These are phyloP conservation scores for Brachynemurus nebulosus DNA, from an alignment of 2,888 invertebrate species.

Conservation along the genomic window DNA sequence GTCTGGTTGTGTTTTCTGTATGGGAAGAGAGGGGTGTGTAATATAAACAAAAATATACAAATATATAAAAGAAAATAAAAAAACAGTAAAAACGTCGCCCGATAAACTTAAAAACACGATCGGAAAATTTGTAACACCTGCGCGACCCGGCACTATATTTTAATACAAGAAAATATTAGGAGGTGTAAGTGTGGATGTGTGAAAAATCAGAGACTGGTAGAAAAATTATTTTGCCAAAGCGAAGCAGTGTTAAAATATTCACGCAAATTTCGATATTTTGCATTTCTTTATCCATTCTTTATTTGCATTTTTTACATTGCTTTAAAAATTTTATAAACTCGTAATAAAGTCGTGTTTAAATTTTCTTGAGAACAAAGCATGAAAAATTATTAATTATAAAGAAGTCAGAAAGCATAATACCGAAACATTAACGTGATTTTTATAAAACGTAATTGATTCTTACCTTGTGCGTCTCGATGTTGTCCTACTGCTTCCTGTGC, in stretches of 20 bases:
- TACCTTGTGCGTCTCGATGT: constrained; percentile 87
- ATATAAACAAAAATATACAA: constrained; percentile 1
- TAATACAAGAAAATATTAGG: constrained; percentile 1
- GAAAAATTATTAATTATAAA: background rate
- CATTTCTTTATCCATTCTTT: background rate
- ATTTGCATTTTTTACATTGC: no score
- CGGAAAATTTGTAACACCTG: background rate
- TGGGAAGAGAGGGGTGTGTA: constrained; percentile 2
- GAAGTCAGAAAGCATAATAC: background rate
- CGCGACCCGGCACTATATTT: background rate
- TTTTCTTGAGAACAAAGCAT: no score
- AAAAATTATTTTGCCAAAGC: constrained; percentile 5
- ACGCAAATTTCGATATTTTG: background rate
- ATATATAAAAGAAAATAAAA: background rate
- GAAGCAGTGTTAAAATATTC: constrained; percentile 4
- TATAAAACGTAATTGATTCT: constrained; percentile 31
- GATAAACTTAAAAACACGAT: no score
- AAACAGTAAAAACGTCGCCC: background rate
- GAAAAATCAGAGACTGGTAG: constrained; percentile 4
- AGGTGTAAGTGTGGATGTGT: background rate
- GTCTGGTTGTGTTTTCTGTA: background rate
- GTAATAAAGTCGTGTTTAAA: no score
- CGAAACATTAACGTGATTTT: constrained; percentile 1
- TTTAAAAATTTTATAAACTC: no score
- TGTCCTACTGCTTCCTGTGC: constrained; percentile 63